phyloP scores from a whole-genome alignment of 1,140 invertebrate species.

The Cyclina sinensis region DNA sequence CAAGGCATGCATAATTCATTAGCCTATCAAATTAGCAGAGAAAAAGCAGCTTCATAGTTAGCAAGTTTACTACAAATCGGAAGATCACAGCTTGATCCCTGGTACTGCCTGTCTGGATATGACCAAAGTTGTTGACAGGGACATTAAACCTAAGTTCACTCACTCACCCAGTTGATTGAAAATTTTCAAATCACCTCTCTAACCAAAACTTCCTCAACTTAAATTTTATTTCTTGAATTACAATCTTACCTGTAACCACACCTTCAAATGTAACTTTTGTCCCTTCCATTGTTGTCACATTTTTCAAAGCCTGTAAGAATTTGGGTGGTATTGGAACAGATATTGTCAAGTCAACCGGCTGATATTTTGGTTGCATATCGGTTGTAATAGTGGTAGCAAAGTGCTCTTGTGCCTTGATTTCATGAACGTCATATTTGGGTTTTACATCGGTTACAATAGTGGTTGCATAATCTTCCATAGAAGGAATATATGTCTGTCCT shows the following conservation, averaged over 20 bases:
- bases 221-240: no score
- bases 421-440: slow-evolving; percentile 69
- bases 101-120: no score
- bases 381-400: slow-evolving; percentile 81
- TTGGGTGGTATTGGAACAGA: slow-evolving; percentile 91
- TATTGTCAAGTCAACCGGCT: slow-evolving; percentile 84
- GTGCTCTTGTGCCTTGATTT: slow-evolving; percentile 71
- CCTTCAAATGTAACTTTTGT: slow-evolving; percentile 97
- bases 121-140: no score
- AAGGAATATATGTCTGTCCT: slow-evolving; percentile 72
- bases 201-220: no score
- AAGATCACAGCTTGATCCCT: no score
- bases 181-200: no score
- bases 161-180: no score
- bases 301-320: slow-evolving; percentile 92
- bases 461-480: slow-evolving; percentile 76
- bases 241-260: slow-evolving; percentile 93
- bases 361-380: slow-evolving; percentile 82
- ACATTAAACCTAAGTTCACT: no score
- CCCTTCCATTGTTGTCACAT: slow-evolving; percentile 84
- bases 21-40: no score
- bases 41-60: no score
- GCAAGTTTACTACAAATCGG: no score
- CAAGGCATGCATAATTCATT: no score
- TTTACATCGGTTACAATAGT: slow-evolving; percentile 77